These are phyloP conservation scores for Smutsia gigantea DNA, from an alignment of 2,797 vertebrate species.

Conservation along the genomic window DNA sequence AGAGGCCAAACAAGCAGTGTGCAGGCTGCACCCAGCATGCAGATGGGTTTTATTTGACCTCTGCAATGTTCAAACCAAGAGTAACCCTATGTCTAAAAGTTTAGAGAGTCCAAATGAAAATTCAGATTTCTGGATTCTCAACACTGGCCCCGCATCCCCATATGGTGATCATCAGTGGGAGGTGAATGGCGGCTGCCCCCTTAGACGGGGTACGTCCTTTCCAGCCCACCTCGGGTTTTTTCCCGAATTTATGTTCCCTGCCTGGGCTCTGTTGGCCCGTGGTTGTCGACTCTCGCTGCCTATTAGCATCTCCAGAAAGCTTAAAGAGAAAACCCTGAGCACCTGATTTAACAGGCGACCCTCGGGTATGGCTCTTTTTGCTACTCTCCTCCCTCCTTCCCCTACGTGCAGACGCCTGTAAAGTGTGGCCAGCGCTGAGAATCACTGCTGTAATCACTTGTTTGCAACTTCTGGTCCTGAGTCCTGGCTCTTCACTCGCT, in stretches of 20 bases:
- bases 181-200: not conserved
- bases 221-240: not conserved
- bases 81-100: not conserved
- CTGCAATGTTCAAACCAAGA: not conserved
- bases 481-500: not conserved
- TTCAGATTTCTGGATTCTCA: not conserved
- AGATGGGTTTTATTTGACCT: not conserved
- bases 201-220: not conserved
- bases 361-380: not conserved
- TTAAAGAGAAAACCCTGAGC: not conserved
- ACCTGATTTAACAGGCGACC: not conserved
- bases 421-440: not conserved
- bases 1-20: not conserved
- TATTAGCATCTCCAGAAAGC: not conserved
- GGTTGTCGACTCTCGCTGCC: not conserved
- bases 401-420: not conserved
- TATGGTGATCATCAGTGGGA: not conserved
- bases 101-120: not conserved
- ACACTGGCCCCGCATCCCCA: not conserved
- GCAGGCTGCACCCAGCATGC: not conserved
- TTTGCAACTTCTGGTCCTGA: not conserved
- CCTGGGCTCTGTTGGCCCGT: not conserved
- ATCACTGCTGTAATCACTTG: not conserved
- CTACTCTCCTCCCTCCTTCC: not conserved
- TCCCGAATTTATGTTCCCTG: not conserved